A percentile compares a stretch with the other conserved stretches of the same genome.
Conservation (phyloP, 2,888 invertebrate genomes). For the Drymonia ruficornis region DNA sequence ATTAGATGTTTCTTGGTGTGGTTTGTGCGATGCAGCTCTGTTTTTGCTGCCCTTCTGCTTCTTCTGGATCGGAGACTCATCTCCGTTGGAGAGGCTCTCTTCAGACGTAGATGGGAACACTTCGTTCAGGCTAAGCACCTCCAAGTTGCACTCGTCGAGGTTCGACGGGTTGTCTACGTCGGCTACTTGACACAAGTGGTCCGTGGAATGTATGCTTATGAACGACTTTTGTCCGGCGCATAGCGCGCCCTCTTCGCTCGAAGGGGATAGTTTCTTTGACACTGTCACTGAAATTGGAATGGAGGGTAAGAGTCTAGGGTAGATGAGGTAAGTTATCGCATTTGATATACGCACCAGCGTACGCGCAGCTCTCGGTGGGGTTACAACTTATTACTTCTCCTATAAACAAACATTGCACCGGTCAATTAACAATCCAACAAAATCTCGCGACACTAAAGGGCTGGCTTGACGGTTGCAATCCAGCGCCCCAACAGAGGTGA, state of each 20-base stretch:
- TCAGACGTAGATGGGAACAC: constrained; percentile 80
- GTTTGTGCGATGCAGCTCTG: constrained; percentile 39
- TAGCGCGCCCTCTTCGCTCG: constrained; percentile 53
- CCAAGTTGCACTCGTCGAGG: constrained; percentile 74
- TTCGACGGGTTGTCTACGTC: constrained; percentile 55
- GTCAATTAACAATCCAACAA: constrained; percentile 10
- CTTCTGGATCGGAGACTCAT: constrained; percentile 59
- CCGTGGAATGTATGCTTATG: constrained; percentile 80
- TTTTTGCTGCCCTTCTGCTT: constrained; percentile 32
- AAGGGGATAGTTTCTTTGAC: constrained; percentile 65
- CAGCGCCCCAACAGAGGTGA: too few relatives aligned
- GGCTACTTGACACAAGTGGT: constrained; percentile 71
- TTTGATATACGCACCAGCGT: constrained; percentile 63
- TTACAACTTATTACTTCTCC: constrained; percentile 60
- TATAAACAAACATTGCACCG: constrained; percentile 51
- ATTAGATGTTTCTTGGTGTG: constrained; percentile 41
- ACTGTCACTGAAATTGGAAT: constrained; percentile 67
- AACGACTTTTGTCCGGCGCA: constrained; percentile 73
- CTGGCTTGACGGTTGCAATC: too few relatives aligned
- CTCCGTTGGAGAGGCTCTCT: constrained; percentile 74
- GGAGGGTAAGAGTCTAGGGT: constrained; percentile 1
- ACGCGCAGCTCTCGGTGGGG: constrained; percentile 63
- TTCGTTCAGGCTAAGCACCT: constrained; percentile 75
- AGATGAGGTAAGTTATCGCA: constrained; percentile 8
- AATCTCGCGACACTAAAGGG: background rate